Base-by-base conservation (phyloP, 2,113 vertebrate species). In the Myodes glareolus region DNA sequence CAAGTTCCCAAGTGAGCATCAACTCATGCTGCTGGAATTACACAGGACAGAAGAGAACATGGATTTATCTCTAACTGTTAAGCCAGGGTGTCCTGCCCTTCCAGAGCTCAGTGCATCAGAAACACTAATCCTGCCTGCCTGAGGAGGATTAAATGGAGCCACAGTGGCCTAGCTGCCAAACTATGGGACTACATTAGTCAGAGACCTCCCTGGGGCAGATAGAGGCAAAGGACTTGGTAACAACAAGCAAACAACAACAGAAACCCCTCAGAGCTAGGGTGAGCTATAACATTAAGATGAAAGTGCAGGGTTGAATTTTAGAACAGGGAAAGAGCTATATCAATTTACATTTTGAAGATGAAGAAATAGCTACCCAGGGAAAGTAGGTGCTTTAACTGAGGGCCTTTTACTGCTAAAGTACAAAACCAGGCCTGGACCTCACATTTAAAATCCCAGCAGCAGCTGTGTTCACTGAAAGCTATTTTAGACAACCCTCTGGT, bases 71-170 rank as follows among this genome's bases (percentile, higher is more conserved):
- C 0, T 3, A 88, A 86, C 80, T 75, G 68, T 86, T 85, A 98
- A 73, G 58, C 72, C 39, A 82, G 90, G 45, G 61, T 81, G 7
- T 91, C 65, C 6, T 92, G 93, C n/a, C 58, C 95, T 91, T 76
- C 45, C 1, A 21, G 81, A 90, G 75, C 61, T 90, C 33, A 72
- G 21, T 14, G 8, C 52, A 76, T 91, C 82, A 68, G 52, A 94
- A 77, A 94, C 92, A 73, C 80, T 75, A 94, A 96, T 96, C 89
- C 88, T 89, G 52, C 33, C 63, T 88, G 85, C 90, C 90, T 19
- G 67, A 61, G 21, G 81, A 97, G 95, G 90, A 97, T 94, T 92
- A 88, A 95, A 61, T 89, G 80, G 96, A 70, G 70, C 61, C 47
- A 63, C 12, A 29, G 52, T 89, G 72, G 92, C 84, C 88, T 93